These are phyloP conservation scores for Nyctalus aviator DNA, from an alignment of 2,797 vertebrate species.

Conservation along the genomic window DNA sequence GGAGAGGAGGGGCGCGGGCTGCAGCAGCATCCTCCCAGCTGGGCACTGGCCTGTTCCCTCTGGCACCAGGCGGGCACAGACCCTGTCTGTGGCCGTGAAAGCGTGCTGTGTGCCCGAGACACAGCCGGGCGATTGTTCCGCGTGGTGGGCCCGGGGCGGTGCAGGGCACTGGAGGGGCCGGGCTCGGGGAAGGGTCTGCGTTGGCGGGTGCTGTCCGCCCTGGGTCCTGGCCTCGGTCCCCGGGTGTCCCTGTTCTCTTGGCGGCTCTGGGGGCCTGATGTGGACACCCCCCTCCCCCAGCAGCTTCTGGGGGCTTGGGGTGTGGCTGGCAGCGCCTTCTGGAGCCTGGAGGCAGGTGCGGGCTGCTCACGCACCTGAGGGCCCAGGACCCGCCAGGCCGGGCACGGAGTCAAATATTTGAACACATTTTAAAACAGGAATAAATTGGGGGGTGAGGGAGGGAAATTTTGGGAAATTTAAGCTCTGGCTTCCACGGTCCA, in stretches of 20 bases:
- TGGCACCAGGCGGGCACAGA: slow-evolving; percentile 56
- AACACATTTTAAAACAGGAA: neutral
- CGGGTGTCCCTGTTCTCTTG: neutral
- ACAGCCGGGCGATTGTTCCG: slow-evolving; percentile 26
- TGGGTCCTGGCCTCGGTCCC: rapidly evolving
- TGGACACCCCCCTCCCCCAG: neutral
- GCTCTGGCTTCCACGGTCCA: neutral
- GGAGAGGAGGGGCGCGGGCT: rapidly evolving
- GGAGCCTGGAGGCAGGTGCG: neutral
- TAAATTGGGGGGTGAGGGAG: too few relatives aligned
- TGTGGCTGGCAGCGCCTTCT: neutral
- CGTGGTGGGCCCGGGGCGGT: neutral
- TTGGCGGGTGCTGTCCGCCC: neutral
- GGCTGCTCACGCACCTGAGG: neutral
- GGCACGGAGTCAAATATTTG: too few relatives aligned
- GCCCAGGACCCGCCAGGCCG: rapidly evolving
- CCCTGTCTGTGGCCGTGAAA: slow-evolving; percentile 53
- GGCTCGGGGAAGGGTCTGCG: neutral
- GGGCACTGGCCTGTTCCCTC: slow-evolving; percentile 52
- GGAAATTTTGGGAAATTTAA: neutral
- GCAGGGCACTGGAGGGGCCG: neutral
- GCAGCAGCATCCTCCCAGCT: slow-evolving; percentile 18
- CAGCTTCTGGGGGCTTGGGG: neutral
- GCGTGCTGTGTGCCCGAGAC: neutral
- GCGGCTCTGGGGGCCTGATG: rapidly evolving